Evolutionary conservation across 2,888 invertebrate species (phyloP), one percentile per base, ranked within the genome.

Genomic region (Synanthedon tipuliformis): DNA sequence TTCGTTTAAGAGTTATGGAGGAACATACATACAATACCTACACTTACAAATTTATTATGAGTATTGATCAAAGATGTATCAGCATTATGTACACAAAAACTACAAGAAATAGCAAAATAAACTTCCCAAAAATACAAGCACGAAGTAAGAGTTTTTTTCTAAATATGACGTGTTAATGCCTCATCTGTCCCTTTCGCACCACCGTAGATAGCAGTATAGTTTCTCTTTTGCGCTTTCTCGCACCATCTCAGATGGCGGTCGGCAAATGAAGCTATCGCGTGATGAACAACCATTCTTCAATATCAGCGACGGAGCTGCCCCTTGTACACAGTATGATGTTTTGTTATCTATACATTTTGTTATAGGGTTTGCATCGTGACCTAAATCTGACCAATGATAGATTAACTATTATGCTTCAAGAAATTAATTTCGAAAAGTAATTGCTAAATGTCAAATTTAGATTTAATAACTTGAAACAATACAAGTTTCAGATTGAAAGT

Each of bases 201-300:
- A 45, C 4, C 50, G 50, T 52, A 48, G 48, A 34, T 34, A 34
- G 34, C 52, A 41, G 49, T 54, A 48, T 52, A 51, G 53, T 48
- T 50, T 48, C 53, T 34, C 57, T 53, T 53, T 50, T 50, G 55
- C 52, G 23, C n/a, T 40, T 41, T n/a, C 48, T 27, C 16, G 41
- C n/a, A 41, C 48, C n/a, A 27, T 23, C 23, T 16, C 27, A 13
- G 50, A 50, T 40, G 60, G 57, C 61, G 79, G 80, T 73, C 77
- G 74, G 61, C 66, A 82, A 86, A 86, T 80, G 86, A 81, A 77
- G 75, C 65, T 61, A 85, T 86, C 78, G 86, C 86, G 85, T 86
- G 86, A 62, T 68, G 59, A 45, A 50, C 53, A 60, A 56, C 76
- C 81, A 82, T 85, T 76, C 71, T 66, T 59, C 58, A 82, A 74